A percentile compares a stretch with the other conserved stretches of the same genome.
These are phyloP conservation scores for Falcaria lacertinaria DNA, from an alignment of 2,888 invertebrate genomes.

Conservation along the genomic window DNA sequence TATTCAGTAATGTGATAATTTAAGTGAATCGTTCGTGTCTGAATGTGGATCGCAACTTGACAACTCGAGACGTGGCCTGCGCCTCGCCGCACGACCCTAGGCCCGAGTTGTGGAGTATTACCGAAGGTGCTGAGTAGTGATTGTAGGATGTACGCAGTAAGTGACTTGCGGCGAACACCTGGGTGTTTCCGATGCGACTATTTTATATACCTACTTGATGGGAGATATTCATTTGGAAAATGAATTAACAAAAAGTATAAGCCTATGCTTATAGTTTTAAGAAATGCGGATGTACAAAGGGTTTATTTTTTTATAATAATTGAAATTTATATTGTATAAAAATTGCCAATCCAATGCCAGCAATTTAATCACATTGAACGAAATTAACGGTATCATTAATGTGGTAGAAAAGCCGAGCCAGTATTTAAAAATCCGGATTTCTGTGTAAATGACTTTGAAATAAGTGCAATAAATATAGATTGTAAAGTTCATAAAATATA, in stretches of 20 bases:
- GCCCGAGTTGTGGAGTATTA: constrained; percentile 49
- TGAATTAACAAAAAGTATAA: constrained; percentile 23
- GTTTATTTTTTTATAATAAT: constrained; percentile 23
- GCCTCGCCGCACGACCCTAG: neutral
- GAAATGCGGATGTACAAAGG: constrained; percentile 22
- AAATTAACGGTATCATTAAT: constrained; percentile 43
- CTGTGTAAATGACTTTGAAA: constrained; percentile 60
- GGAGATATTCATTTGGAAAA: constrained; percentile 19
- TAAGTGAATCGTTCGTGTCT: constrained; percentile 56
- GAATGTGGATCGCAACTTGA: constrained; percentile 50
- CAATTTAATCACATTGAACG: constrained; percentile 43
- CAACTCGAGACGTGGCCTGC: constrained; percentile 35
- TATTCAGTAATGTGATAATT: constrained; percentile 71
- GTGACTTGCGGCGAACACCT: constrained; percentile 51
- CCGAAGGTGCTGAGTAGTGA: constrained; percentile 66
- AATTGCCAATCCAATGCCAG: constrained; percentile 33
- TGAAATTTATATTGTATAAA: constrained; percentile 23
- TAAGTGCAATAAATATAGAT: constrained; percentile 73
- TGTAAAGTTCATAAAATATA: constrained; percentile 54
- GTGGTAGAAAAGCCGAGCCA: constrained; percentile 73
- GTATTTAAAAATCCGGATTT: constrained; percentile 74
- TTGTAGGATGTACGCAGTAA: constrained; percentile 46
- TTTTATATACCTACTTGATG: constrained; percentile 28
- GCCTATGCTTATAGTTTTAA: constrained; percentile 22
- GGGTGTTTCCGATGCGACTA: constrained; percentile 40